Evolutionary conservation across 2,888 invertebrate genomes (phyloP), one percentile per base, ranked within the genome.

Genomic region (Nebria brevicollis): DNA sequence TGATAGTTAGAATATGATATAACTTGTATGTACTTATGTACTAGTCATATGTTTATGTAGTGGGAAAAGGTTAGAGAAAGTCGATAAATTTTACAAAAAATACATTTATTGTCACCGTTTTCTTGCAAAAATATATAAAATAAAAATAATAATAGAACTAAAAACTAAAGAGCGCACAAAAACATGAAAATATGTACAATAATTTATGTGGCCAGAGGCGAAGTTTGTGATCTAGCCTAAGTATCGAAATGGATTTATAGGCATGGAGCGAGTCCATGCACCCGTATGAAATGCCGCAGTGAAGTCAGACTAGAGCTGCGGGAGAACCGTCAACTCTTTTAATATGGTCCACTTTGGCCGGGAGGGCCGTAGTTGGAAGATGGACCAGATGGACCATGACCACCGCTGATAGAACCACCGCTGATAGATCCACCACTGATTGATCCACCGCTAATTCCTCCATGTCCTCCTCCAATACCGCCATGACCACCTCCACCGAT

Each of bases 371-470:
- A 89, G 76, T 83, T 86, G 54, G 84, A 83, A 5, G 88, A 85
- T 34, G 86, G 84, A 84, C 91, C 91, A 85, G 88, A 85, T 34
- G 86, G 84, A 84, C 91, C 91, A 85, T 92, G 91, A 85, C 85
- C 86, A 34, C 54, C 77, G 10, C 72, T 13, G 65, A 68, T 79
- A n/a, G 42, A 64, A 54, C 85, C 84, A 64, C 84, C 83, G 10
- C 72, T 13, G 65, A 68, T 79, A n/a, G 42, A 64, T 43, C 85
- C 84, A 64, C 84, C 83, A 66, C 83, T 81, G 66, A 85, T 83
- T 26, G 66, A 15, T 26, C 73, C 83, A n/a, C 77, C 77, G 54
- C 72, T 72, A 54, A 77, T 77, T 8, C 72, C 65, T 41, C 66
- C 41, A 41, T 68, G 72, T 15, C 72, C 41, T 41, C 72, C 41